A percentile compares a stretch with the other conserved stretches of the same genome.
Conservation (phyloP, 2,888 invertebrate species). For the Plebejus melissa region DNA sequence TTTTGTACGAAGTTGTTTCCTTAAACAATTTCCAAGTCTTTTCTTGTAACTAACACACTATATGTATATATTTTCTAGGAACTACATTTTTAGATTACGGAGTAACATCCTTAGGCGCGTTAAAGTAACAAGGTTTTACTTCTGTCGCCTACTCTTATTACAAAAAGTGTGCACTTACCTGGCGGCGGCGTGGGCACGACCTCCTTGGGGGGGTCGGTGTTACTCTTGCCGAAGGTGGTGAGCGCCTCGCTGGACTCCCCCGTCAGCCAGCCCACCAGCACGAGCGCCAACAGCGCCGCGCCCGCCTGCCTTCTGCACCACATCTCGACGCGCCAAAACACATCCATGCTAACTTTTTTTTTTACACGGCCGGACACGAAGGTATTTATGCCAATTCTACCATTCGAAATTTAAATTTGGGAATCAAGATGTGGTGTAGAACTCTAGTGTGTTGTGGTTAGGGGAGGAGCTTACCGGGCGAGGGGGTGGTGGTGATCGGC, state of each 20-base stretch:
- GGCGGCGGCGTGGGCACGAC: conserved; percentile 78
- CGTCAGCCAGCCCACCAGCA: conserved; percentile 63
- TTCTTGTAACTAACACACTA: too few relatives aligned
- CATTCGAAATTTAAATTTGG: conserved; percentile 27
- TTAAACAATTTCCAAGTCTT: too few relatives aligned
- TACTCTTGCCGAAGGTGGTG: conserved; percentile 84
- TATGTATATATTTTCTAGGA: too few relatives aligned
- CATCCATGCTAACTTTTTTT: conserved; percentile 46
- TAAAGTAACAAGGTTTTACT: too few relatives aligned
- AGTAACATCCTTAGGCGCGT: too few relatives aligned
- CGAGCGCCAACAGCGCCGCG: conserved; percentile 58
- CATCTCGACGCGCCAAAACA: conserved; percentile 64
- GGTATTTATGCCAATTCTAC: conserved; percentile 3
- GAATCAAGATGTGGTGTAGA: conserved; percentile 49
- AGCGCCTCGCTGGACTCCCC: conserved; percentile 80
- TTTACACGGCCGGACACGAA: conserved; percentile 1
- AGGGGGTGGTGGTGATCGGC: conserved; percentile 57
- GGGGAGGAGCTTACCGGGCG: conserved; percentile 57
- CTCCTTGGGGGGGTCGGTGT: conserved; percentile 77
- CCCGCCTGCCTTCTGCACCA: conserved; percentile 65
- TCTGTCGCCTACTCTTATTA: too few relatives aligned
- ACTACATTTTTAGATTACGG: too few relatives aligned
- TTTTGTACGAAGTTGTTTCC: too few relatives aligned
- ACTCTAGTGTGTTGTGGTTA: conserved; percentile 23
- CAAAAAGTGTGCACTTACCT: conserved; percentile 62